Evolutionary conservation across 2,888 invertebrate species (phyloP), one percentile per base, ranked within the genome.

Genomic region (Campopleginae sp.): DNA sequence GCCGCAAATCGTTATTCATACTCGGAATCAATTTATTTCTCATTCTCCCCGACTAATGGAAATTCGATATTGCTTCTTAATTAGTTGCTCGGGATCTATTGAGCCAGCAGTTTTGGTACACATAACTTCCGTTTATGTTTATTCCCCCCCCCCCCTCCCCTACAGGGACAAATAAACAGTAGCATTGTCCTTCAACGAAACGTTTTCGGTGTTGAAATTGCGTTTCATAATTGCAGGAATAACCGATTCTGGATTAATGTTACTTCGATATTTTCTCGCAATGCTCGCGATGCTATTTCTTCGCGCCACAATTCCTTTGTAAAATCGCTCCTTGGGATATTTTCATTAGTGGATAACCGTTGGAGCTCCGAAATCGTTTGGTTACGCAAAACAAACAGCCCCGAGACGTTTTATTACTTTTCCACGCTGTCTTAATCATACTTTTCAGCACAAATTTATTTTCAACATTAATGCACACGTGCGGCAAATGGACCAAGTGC

Each of bases 401-500:
- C 7, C 23, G 31, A 48, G 51, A n/a, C 33, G 44, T 68, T 23
- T 7, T 38, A 38, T 38, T 38, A 6, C 12, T 44, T 61, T 17
- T 58, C n/a, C 17, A 48, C 38, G 38, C 63, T 58, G n/a, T 54
- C 38, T 38, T 19, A 44, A 44, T 58, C 27, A 54, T 61, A n/a
- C 77, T 77, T 84, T 65, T 84, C 51, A 48, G 46, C 44, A n/a
- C 31, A 54, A 80, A 46, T 77, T 86, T 33, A 54, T 65, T 23
- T 51, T 66, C n/a, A n/a, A n/a, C n/a, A n/a, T n/a, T n/a, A 68
- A 44, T 48, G 42, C 38, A 58, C 7, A 77, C 38, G 38, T 38
- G n/a, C n/a, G 38, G 38, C 38, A 10, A 58, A 10, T n/a, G n/a
- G n/a, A n/a, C n/a, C n/a, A n/a, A n/a, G n/a, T n/a, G n/a, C n/a